Evolutionary conservation across 2,113 vertebrate genomes (phyloP).

Genomic region (Gnathonemus longibarbis): DNA sequence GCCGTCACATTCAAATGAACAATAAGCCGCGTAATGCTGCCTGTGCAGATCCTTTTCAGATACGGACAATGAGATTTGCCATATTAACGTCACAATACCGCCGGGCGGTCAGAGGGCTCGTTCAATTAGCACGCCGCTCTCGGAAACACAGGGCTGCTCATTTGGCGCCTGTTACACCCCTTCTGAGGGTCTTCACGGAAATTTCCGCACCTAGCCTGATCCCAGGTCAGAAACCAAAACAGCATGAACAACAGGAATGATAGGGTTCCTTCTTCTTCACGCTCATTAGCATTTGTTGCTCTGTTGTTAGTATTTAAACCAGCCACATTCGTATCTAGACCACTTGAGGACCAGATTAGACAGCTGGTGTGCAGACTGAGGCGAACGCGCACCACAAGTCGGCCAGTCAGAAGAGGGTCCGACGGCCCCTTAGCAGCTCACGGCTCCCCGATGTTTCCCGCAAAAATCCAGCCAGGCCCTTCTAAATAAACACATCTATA

Average conservation of each 20-base stretch:
- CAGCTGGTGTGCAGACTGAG: background rate
- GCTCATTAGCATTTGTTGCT: background rate
- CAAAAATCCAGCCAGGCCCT: background rate
- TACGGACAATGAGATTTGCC: background rate
- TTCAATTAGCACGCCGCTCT: background rate
- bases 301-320: background rate
- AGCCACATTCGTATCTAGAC: background rate
- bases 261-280: background rate
- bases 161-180: background rate
- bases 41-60: background rate
- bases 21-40: background rate
- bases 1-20: background rate
- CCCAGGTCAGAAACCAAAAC: background rate
- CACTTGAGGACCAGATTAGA: background rate
- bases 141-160: background rate
- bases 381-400: background rate
- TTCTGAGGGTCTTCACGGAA: background rate
- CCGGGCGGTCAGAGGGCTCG: background rate
- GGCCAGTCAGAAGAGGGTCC: background rate
- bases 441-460: background rate
- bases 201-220: background rate
- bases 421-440: background rate
- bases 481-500: background rate
- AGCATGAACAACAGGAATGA: background rate
- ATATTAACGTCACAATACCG: background rate